Base-by-base conservation (phyloP, 2,797 vertebrate species). In the Gymnodraco acuticeps region DNA sequence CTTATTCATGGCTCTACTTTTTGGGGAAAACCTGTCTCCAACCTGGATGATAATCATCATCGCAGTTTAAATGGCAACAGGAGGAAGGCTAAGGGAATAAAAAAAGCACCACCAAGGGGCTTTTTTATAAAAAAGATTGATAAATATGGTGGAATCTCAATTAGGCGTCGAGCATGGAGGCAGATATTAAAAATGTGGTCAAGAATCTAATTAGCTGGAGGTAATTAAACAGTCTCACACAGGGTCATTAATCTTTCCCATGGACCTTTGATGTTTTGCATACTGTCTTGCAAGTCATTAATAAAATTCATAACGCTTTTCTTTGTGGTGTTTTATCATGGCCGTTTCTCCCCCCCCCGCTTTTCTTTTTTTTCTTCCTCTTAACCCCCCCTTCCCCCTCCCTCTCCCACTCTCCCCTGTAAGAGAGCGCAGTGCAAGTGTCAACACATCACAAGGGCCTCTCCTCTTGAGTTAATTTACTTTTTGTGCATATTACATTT, bases 131-230 rank as follows among this genome's bases (percentile, higher is more conserved):
- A 97, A 96, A 96, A 97, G 96, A 99, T 98, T 98, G 97, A 99
- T 99, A 99, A 99, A 99, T 98, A 97, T 93, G 96, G 96, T 96
- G 96, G 97, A 98, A 97, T 97, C 97, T 99, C 97, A 98, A 98
- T 97, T 98, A 98, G 95, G 96, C 95, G 95, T 96, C 95, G 95
- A 95, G 91, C 96, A 96, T 95, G 95, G 97, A 97, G 94, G 96
- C 96, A 98, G 97, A 99, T 99, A 99, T 99, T 97, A 98, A 99
- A 98, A 99, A 99, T 98, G 97, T 99, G 98, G 98, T 99, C 97
- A 99, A 98, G 97, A 99, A 99, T 99, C 97, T 99, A 99, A 99
- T 99, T 99, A 99, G 97, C 97, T 97, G 94, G 96, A 96, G 96
- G 97, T 99, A 99, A 99, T 99, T 99, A 99, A 99, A 99, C 96